Percentiles rank a stretch among this genome's conserved stretches.
Conservation (phyloP, 1,140 invertebrate genomes). For the Psix sp. region DNA sequence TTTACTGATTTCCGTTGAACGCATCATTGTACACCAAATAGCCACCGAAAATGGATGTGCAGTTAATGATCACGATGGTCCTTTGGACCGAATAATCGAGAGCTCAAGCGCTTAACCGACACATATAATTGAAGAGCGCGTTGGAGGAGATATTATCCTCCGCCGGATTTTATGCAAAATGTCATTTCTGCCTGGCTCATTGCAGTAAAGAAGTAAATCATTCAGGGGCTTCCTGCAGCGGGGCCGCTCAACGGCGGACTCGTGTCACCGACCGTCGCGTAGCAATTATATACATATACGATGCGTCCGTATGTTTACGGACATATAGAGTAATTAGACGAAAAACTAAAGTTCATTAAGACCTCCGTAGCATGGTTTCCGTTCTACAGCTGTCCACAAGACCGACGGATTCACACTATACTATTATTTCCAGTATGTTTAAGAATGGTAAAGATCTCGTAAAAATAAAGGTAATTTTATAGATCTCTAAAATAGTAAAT, state of each 20-base stretch:
- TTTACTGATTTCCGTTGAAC: constrained; percentile 34
- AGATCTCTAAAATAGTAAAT: too few species aligned
- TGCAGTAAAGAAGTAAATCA: constrained; percentile 50
- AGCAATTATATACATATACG: constrained; percentile 47
- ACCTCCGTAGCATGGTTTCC: constrained; percentile 64
- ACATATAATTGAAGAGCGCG: too few species aligned
- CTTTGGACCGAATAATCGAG: too few species aligned
- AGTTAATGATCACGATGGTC: constrained; percentile 16
- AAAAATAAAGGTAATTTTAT: too few species aligned
- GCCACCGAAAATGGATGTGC: constrained; percentile 13
- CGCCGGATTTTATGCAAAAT: constrained; percentile 24
- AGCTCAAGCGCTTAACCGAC: too few species aligned
- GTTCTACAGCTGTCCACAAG: constrained; percentile 56
- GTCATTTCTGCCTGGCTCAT: constrained; percentile 30
- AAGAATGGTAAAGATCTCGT: too few species aligned
- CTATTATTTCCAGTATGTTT: constrained; percentile 49
- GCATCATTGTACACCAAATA: constrained; percentile 19
- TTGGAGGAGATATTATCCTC: too few species aligned
- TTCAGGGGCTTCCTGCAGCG: constrained; percentile 35
- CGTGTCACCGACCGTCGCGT: constrained; percentile 57
- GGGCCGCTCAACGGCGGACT: constrained; percentile 24
- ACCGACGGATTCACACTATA: constrained; percentile 37
- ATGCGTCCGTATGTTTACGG: constrained; percentile 54
- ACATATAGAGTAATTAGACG: constrained; percentile 66
- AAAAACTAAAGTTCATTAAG: constrained; percentile 67